Evolutionary conservation across 2,888 invertebrate species (phyloP), one percentile per base, ranked within the genome.

Genomic region (Xanthia togata): DNA sequence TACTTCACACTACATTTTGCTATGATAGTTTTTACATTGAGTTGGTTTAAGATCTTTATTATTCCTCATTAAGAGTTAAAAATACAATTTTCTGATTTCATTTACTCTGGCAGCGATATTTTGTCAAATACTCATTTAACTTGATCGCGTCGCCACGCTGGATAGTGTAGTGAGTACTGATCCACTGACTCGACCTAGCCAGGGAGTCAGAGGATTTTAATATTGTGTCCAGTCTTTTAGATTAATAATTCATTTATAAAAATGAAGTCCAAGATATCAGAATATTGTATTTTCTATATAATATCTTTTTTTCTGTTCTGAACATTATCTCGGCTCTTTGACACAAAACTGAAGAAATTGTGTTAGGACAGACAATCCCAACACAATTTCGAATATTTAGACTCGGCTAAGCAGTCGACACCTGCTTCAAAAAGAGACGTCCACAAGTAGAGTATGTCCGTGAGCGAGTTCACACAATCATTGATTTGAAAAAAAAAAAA

Each of bases 241-340:
- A 31, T 31, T 6, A 62, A 2, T 38, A n/a, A 41, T 41, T 35
- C 0, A 6, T 53, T 53, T 53, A 53, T 11, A 17, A 2, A 44
- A 44, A 64, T 17, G 0, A 26, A 44, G 0, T n/a, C 14, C 20
- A 20, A 38, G n/a, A n/a, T 4, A 41, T 53, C 31, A 60, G 53
- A 79, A 55, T 31, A 60, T 1, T 65, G 38, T 41, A 62, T 62
- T 62, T 20, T 35, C 35, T 47, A 55, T n/a, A n/a, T n/a, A n/a
- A n/a, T n/a, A n/a, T n/a, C n/a, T n/a, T n/a, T n/a, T n/a, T n/a
- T n/a, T 20, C n/a, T 9, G 0, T 14, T 44, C 12, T 31, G 44
- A 57, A 41, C 63, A 71, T 82, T 82, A 82, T 70, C 44, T 82
- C 70, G 77, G 78, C 57, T 71, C 38, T 59, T 63, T 12, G 8